phyloP scores from a whole-genome alignment of 2,888 invertebrate species.

The Acronicta alni region DNA sequence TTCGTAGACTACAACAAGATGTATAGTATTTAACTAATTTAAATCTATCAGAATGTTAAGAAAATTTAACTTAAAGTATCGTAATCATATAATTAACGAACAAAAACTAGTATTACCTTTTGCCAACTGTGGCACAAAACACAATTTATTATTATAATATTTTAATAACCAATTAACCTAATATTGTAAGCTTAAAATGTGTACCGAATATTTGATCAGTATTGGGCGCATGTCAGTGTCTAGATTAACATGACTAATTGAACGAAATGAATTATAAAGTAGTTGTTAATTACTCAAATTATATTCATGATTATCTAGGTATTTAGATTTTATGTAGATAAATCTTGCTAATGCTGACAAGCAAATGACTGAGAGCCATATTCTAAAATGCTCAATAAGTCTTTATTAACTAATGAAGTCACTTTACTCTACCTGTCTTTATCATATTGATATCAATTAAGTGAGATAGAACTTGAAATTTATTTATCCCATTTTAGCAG shows the following conservation, averaged over 20 bases:
- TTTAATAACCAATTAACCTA: not conserved
- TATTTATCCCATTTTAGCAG: too few relatives aligned
- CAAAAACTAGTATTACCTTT: not conserved
- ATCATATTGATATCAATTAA: too few relatives aligned
- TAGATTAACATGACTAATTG: conserved; percentile 37
- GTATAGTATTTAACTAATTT: too few relatives aligned
- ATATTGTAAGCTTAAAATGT: conserved; percentile 18
- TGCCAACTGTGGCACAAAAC: not conserved
- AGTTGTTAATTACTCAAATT: conserved; percentile 24
- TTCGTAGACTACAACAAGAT: too few relatives aligned
- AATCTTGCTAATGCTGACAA: not conserved
- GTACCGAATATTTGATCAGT: conserved; percentile 27
- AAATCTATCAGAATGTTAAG: too few relatives aligned
- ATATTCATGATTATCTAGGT: conserved; percentile 12
- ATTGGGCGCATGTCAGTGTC: conserved; percentile 20
- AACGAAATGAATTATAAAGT: conserved; percentile 18
- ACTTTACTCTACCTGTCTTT: too few relatives aligned
- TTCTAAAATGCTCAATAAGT: too few relatives aligned
- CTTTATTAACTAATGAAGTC: too few relatives aligned
- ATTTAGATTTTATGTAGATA: not conserved
- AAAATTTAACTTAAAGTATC: too few relatives aligned
- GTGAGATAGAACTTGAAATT: too few relatives aligned
- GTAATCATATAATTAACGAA: not conserved
- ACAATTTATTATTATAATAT: not conserved
- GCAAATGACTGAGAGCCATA: not conserved